phyloP scores from a whole-genome alignment of 2,888 invertebrate genomes.

The Pimpla rufipes region DNA sequence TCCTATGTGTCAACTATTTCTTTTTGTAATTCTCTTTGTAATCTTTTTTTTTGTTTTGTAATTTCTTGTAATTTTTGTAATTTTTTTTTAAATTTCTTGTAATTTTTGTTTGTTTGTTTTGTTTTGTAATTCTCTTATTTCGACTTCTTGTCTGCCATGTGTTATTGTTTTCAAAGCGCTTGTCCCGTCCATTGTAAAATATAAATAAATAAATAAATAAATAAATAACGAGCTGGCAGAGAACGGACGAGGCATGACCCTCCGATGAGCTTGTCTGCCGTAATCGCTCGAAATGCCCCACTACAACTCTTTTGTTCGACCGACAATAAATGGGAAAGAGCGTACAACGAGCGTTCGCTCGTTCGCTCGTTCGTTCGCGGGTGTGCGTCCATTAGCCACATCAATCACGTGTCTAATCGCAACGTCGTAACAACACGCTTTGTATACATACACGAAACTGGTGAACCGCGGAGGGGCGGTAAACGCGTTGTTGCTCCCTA shows the following conservation, averaged over 20 bases:
- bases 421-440: conserved; percentile 41
- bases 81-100: too few relatives aligned
- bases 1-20: too few relatives aligned
- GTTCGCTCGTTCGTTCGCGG: conserved; percentile 23
- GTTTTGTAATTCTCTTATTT: too few relatives aligned
- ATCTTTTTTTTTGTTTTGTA: too few relatives aligned
- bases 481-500: background rate
- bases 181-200: too few relatives aligned
- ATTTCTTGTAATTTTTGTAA: too few relatives aligned
- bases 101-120: too few relatives aligned
- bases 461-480: conserved; percentile 4
- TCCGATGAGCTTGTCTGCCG: conserved; percentile 28
- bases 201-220: too few relatives aligned
- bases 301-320: conserved; percentile 14
- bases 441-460: conserved; percentile 12
- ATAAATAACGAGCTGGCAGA: background rate
- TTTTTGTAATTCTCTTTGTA: too few relatives aligned
- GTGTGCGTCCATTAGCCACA: conserved; percentile 31
- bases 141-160: too few relatives aligned
- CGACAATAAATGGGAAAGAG: conserved; percentile 28
- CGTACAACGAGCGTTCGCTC: conserved; percentile 20
- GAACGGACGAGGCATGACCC: conserved; percentile 29
- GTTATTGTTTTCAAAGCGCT: too few relatives aligned
- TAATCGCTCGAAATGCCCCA: conserved; percentile 40
- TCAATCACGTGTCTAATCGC: conserved; percentile 47